phyloP scores from a whole-genome alignment of 2,888 invertebrate genomes.

The Meiosimyza platycephala region DNA sequence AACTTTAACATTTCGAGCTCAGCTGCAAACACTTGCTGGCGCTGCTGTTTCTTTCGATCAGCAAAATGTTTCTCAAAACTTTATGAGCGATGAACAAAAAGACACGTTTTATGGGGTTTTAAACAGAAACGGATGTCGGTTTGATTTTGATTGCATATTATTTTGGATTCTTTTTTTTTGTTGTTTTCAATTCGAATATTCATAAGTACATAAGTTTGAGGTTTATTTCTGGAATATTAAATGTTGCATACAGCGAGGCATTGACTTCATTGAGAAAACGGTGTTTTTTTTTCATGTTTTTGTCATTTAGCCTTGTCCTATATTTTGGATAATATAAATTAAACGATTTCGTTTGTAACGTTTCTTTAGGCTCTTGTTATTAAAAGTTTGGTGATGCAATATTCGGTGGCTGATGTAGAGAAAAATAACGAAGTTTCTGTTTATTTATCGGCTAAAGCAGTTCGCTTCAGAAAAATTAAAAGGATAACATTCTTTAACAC shows the following conservation, averaged over 20 bases:
- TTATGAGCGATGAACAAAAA: conserved; percentile 47
- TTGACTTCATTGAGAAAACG: neutral
- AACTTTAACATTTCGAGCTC: conserved; percentile 25
- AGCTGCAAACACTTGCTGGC: conserved; percentile 22
- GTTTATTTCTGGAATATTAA: neutral
- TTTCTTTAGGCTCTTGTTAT: neutral
- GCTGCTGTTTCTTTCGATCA: neutral
- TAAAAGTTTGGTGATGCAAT: too few species aligned
- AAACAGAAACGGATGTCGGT: conserved; percentile 47
- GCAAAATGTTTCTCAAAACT: conserved; percentile 10
- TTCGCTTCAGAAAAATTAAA: too few species aligned
- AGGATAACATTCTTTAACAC: too few species aligned
- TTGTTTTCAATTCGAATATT: too few species aligned
- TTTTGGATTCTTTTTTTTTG: neutral
- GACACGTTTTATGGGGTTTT: conserved; percentile 46
- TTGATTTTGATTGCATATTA: conserved; percentile 33
- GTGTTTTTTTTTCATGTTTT: neutral
- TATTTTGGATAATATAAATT: neutral
- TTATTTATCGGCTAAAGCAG: too few species aligned
- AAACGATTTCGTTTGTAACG: neutral
- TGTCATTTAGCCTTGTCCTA: neutral
- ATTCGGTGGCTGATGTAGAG: too few species aligned
- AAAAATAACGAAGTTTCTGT: too few species aligned
- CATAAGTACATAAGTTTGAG: too few species aligned
- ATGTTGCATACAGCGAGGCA: neutral